Percentiles rank a stretch among this genome's conserved stretches.
These are phyloP conservation scores for Aphelinus certus DNA, from an alignment of 1,140 invertebrate genomes.

Conservation along the genomic window DNA sequence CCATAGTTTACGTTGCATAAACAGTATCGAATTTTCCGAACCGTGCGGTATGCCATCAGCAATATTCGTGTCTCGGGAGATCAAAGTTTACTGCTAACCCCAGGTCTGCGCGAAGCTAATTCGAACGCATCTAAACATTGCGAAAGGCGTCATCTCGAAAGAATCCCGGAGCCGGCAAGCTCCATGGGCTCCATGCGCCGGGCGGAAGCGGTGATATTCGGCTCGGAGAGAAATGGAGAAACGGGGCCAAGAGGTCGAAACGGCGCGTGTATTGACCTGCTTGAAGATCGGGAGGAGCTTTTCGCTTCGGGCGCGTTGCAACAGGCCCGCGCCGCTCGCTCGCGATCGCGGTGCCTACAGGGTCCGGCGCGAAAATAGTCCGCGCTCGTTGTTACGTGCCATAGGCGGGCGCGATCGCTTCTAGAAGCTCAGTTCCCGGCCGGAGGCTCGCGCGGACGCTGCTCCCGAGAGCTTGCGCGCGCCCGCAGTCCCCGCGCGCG, in stretches of 20 bases:
- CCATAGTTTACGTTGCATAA: too few species aligned
- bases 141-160: too few species aligned
- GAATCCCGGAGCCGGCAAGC: conserved; percentile 19
- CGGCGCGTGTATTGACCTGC: background rate
- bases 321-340: background rate
- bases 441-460: conserved; percentile 16
- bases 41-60: too few species aligned
- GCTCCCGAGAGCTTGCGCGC: background rate
- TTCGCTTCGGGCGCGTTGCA: conserved; percentile 14
- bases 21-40: too few species aligned
- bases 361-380: conserved; percentile 11
- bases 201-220: background rate
- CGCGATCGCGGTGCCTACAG: background rate
- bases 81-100: too few species aligned
- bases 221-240: background rate
- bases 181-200: conserved; percentile 31
- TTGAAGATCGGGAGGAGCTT: background rate
- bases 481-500: background rate
- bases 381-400: too few species aligned
- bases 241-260: conserved; percentile 3
- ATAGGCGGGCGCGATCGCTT: background rate
- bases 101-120: too few species aligned
- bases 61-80: too few species aligned
- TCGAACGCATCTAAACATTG: too few species aligned
- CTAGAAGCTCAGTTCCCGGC: conserved; percentile 1